These are phyloP conservation scores for Decapterus maruadsi DNA, from an alignment of 2,797 vertebrate species.

Conservation along the genomic window DNA sequence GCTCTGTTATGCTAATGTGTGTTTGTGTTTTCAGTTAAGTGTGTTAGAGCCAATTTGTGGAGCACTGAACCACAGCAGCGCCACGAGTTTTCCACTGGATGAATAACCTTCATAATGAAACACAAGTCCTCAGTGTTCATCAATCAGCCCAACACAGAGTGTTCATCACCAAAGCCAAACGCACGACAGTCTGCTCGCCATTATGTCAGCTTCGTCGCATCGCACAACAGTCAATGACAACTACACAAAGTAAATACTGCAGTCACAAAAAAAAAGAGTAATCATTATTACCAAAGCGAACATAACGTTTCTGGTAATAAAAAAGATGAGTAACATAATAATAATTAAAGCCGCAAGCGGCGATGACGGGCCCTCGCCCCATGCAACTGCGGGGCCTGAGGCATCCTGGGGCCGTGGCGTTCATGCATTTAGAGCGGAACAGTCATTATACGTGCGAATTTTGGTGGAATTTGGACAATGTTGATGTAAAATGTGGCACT, in stretches of 20 bases:
- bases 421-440: too few relatives aligned
- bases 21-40: constrained; percentile 57
- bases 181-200: constrained; percentile 19
- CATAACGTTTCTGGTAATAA: neutral
- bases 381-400: too few relatives aligned
- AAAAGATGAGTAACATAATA: neutral
- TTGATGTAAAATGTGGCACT: too few relatives aligned
- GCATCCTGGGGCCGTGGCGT: too few relatives aligned
- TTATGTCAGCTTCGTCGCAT: neutral
- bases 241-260: constrained; percentile 2
- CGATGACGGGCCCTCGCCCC: too few relatives aligned
- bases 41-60: constrained; percentile 59
- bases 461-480: too few relatives aligned
- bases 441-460: too few relatives aligned
- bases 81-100: constrained; percentile 49
- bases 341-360: too few relatives aligned
- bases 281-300: constrained; percentile 28
- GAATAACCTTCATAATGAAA: constrained; percentile 74
- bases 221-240: neutral
- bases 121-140: constrained; percentile 62
- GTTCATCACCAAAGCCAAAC: constrained; percentile 50
- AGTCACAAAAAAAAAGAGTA: neutral
- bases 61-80: constrained; percentile 57
- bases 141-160: constrained; percentile 39
- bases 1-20: constrained; percentile 50